phyloP scores from a whole-genome alignment of 2,113 vertebrate genomes.

The Hippocampus zosterae region DNA sequence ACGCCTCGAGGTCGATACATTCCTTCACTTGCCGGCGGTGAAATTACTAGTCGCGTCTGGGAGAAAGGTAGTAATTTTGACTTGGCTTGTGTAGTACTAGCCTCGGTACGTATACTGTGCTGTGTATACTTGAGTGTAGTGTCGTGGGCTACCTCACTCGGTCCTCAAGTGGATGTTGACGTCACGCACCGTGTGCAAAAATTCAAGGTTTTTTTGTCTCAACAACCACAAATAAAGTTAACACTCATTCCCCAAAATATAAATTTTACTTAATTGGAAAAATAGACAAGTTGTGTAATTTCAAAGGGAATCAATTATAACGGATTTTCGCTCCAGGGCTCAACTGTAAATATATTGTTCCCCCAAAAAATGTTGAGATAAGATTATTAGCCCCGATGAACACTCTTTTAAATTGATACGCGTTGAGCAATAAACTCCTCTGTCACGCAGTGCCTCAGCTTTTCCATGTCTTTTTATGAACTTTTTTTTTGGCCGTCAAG shows the following conservation, averaged over 20 bases:
- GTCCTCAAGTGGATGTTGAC: slow-evolving; percentile 64
- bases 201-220: not conserved
- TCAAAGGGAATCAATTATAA: no score
- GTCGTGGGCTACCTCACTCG: slow-evolving; percentile 39
- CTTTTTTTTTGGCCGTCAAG: no score
- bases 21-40: slow-evolving; percentile 18
- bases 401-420: no score
- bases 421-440: no score
- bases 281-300: no score
- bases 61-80: slow-evolving; percentile 33
- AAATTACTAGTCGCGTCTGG: slow-evolving; percentile 2
- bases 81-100: slow-evolving; percentile 32
- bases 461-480: no score
- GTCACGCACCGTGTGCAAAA: slow-evolving; percentile 67
- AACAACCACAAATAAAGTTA: not conserved
- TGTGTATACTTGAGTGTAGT: slow-evolving; percentile 29
- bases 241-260: not conserved
- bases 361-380: no score
- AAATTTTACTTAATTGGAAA: not conserved
- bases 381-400: no score
- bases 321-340: no score
- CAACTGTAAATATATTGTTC: no score
- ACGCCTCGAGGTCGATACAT: slow-evolving; percentile 24
- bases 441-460: no score
- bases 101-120: slow-evolving; percentile 63